Evolutionary conservation across 2,797 vertebrate species (phyloP), one percentile per base, ranked within the genome.

Genomic region (Karalla daura): DNA sequence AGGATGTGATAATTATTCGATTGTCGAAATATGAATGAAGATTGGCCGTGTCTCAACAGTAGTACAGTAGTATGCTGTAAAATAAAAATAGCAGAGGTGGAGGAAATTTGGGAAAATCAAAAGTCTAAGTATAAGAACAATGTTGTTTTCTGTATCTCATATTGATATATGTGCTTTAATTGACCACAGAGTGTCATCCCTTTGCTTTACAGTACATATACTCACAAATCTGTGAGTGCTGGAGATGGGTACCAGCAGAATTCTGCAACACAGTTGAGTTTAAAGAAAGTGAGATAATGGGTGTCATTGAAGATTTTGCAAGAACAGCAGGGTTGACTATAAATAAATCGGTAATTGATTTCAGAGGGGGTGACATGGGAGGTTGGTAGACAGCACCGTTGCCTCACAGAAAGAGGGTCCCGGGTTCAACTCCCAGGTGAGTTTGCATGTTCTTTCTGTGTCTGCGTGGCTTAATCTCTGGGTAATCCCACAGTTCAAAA

Each of bases 271-370:
- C n/a, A n/a, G n/a, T n/a, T n/a, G n/a, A n/a, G n/a, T n/a, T n/a
- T n/a, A n/a, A n/a, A n/a, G n/a, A n/a, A n/a, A n/a, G n/a, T n/a
- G n/a, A 74, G 49, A 78, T 75, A 74, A 78, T 60, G 51, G 55
- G 53, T 18, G 58, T n/a, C 7, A 39, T 80, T 84, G 75, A 83
- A 80, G 61, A 82, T 72, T 83, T 85, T 72, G 79, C 61, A 61
- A 50, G 55, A 61, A 58, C 73, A 27, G n/a, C 51, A n/a, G 54
- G 54, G 39, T 55, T 40, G 46, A 68, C 64, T 61, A 51, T 61
- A 75, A 83, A 89, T 85, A 87, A 85, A 88, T 92, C 86, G 87
- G 88, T 85, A 83, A 86, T 74, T 85, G 18, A 37, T 77, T 86
- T 87, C 83, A 63, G 50, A 77, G 67, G 33, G 53, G 81, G 78